Percentiles rank a stretch among this genome's conserved stretches.
Conservation (phyloP, 2,797 vertebrate species). For the Sebastes vulpes region DNA sequence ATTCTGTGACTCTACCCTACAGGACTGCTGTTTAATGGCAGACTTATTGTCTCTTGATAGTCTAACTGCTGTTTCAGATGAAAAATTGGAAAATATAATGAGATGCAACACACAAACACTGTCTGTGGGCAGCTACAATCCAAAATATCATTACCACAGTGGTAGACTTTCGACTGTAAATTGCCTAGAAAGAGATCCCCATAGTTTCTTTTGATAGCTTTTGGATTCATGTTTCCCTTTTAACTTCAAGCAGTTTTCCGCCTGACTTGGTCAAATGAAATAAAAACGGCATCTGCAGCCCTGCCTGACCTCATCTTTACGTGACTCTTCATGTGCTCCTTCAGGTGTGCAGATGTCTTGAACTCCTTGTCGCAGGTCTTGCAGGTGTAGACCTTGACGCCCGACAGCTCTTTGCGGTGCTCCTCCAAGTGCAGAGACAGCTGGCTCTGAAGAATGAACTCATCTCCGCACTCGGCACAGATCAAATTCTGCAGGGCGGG, state of each 20-base stretch:
- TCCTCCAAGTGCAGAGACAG: conserved; percentile 94
- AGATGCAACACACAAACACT: background rate
- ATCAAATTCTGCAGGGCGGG: conserved; percentile 90
- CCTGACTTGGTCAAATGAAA: background rate
- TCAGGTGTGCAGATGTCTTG: conserved; percentile 88
- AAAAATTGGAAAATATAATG: background rate
- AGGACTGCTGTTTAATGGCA: background rate
- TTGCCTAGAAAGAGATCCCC: background rate
- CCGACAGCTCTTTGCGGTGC: conserved; percentile 93
- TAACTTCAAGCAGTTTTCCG: background rate
- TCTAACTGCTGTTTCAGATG: background rate
- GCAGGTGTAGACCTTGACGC: conserved; percentile 89
- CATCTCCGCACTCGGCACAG: conserved; percentile 96
- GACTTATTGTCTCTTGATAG: background rate
- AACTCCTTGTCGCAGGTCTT: conserved; percentile 93
- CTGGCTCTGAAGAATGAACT: conserved; percentile 97
- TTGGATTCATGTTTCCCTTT: background rate
- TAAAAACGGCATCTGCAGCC: background rate
- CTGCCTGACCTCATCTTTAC: conserved; percentile 90
- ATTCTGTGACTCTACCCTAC: background rate
- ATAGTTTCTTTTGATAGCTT: background rate
- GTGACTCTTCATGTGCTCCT: conserved; percentile 95
- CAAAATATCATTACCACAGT: background rate
- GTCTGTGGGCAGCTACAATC: background rate
- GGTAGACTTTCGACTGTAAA: background rate